Percentiles rank a stretch among this genome's conserved stretches.
phyloP scores from a whole-genome alignment of 2,888 invertebrate genomes.

The Torymus tubicola region DNA sequence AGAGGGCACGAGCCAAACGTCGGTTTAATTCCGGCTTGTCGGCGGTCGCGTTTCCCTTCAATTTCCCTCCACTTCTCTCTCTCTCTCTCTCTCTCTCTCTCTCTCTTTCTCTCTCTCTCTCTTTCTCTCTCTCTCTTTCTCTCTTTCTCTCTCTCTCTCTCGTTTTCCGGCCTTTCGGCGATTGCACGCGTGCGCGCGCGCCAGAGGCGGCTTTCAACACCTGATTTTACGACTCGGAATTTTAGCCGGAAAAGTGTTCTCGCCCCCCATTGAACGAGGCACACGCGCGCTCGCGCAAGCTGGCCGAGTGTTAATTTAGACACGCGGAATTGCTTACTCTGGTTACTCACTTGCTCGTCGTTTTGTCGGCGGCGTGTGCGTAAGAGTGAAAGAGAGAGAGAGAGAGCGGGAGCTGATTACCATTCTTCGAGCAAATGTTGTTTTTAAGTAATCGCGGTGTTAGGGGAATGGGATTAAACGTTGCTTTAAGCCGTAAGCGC shows the following conservation, averaged over 20 bases:
- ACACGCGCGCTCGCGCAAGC: not conserved
- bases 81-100: conserved; percentile 7
- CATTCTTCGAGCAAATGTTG: conserved; percentile 4
- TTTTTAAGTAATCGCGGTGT: not conserved
- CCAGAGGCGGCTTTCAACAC: conserved; percentile 41
- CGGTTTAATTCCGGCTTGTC: conserved; percentile 47
- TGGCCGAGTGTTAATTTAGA: conserved; percentile 48
- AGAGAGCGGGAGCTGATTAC: conserved; percentile 10
- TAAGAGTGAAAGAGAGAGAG: too few relatives aligned
- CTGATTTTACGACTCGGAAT: conserved; percentile 51
- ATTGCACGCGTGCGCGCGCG: conserved; percentile 26
- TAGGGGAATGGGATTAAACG: too few relatives aligned
- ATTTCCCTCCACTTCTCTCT: conserved; percentile 42
- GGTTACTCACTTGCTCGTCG: conserved; percentile 12
- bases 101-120: conserved; percentile 1
- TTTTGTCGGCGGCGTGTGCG: conserved; percentile 11
- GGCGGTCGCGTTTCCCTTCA: conserved; percentile 48
- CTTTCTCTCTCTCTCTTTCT: conserved; percentile 4
- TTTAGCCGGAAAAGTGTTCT: conserved; percentile 40
- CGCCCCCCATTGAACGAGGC: conserved; percentile 16
- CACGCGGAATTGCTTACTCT: conserved; percentile 34
- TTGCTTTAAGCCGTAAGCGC: too few relatives aligned
- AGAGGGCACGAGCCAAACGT: conserved; percentile 24
- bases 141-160: not conserved
- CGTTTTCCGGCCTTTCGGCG: conserved; percentile 54